These are phyloP conservation scores for Periophthalmodon schlosseri DNA, from an alignment of 2,113 vertebrate species.

Conservation along the genomic window DNA sequence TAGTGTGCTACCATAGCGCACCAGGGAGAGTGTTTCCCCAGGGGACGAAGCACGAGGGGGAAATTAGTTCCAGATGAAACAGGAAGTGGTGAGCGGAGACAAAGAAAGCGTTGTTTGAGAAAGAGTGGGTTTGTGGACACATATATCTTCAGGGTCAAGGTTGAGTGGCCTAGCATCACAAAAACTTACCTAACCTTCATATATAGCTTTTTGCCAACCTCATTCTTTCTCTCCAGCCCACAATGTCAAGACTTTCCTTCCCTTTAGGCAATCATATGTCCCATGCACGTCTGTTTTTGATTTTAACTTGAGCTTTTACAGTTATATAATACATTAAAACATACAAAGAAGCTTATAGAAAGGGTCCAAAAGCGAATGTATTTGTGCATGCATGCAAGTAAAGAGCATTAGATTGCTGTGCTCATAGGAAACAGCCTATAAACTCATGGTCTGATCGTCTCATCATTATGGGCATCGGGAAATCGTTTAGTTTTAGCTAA, in stretches of 20 bases:
- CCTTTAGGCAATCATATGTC: conserved; percentile 15
- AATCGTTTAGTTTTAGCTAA: neutral
- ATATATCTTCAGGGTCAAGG: conserved; percentile 18
- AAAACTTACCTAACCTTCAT: conserved; percentile 21
- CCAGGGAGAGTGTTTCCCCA: conserved; percentile 64
- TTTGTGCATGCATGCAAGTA: neutral
- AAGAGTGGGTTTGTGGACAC: conserved; percentile 9
- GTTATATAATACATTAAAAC: neutral
- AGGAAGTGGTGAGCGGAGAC: conserved; percentile 74
- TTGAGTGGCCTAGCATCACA: conserved; percentile 23
- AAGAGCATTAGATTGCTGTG: neutral
- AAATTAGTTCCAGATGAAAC: conserved; percentile 82
- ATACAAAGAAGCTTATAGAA: neutral
- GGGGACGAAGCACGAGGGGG: conserved; percentile 74
- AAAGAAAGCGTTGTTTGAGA: conserved; percentile 74
- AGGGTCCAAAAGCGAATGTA: neutral
- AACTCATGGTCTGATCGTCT: neutral
- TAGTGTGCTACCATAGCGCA: conserved; percentile 45
- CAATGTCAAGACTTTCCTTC: conserved; percentile 38
- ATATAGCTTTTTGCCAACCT: conserved; percentile 18
- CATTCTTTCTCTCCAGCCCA: conserved; percentile 7
- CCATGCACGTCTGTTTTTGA: conserved; percentile 49
- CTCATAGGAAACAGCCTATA: neutral
- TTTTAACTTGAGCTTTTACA: conserved; percentile 1
- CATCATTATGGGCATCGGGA: neutral